A percentile compares a stretch with the other conserved stretches of the same genome.
Evolutionary conservation across 2,888 invertebrate species (phyloP).

Genomic region (Druceiella hillmani): DNA sequence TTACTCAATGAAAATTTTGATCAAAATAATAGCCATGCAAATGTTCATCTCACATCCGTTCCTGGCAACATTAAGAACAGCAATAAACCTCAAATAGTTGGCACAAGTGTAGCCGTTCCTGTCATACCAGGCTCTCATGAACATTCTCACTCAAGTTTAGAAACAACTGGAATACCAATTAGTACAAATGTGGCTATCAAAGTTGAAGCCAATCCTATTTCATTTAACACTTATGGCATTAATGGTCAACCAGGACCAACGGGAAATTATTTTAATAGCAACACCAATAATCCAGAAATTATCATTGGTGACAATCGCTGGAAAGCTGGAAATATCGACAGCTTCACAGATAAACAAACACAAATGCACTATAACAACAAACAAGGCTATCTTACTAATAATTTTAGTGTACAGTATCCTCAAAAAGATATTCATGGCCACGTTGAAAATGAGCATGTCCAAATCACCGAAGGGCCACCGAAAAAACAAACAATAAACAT

Average conservation of each 20-base stretch:
- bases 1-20: no score
- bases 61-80: constrained; percentile 40
- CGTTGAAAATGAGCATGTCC: constrained; percentile 17
- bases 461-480: constrained; percentile 22
- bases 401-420: constrained; percentile 18
- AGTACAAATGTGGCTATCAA: constrained; percentile 47
- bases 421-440: constrained; percentile 8
- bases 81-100: constrained; percentile 40
- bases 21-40: no score
- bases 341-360: not conserved
- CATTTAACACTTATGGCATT: constrained; percentile 33
- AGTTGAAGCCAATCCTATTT: constrained; percentile 40
- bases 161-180: constrained; percentile 43
- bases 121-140: no score
- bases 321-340: constrained; percentile 33
- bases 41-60: constrained; percentile 9
- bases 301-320: constrained; percentile 37
- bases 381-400: constrained; percentile 6
- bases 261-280: constrained; percentile 15
- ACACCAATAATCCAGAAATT: constrained; percentile 27
- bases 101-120: constrained; percentile 39
- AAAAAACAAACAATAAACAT: constrained; percentile 12
- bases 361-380: not conserved
- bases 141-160: no score
- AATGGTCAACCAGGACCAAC: constrained; percentile 32